Conservation (phyloP, 2,888 invertebrate genomes). For the Pardosa pseudoannulata region DNA sequence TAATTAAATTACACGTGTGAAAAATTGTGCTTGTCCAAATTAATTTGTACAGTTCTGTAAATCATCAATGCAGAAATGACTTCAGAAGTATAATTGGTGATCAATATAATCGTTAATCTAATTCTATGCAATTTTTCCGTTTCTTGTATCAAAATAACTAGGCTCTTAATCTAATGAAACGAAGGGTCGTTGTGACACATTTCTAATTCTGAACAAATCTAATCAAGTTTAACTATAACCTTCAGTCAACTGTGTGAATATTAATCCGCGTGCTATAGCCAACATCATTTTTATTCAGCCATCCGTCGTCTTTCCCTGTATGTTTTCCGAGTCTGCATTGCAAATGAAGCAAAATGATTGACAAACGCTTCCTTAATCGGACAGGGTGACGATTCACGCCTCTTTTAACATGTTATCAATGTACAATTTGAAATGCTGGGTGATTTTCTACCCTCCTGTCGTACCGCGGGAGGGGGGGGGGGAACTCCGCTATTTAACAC, state of each 20-base stretch:
- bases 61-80: too few species aligned
- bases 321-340: background rate
- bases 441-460: background rate
- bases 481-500: background rate
- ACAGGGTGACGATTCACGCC: constrained; percentile 15
- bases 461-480: background rate
- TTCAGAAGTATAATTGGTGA: too few species aligned
- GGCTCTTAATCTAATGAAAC: too few species aligned
- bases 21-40: too few species aligned
- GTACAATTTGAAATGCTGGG: constrained; percentile 15
- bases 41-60: too few species aligned
- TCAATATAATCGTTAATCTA: too few species aligned
- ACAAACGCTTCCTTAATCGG: constrained; percentile 19
- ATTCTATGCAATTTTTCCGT: too few species aligned
- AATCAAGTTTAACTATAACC: too few species aligned
- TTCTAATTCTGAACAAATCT: too few species aligned
- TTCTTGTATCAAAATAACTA: too few species aligned
- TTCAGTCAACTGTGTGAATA: background rate
- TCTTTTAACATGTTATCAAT: constrained; percentile 24
- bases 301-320: background rate
- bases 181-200: too few species aligned
- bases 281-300: background rate
- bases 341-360: constrained; percentile 21
- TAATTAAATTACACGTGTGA: too few species aligned
- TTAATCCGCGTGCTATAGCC: background rate